phyloP scores from a whole-genome alignment of 2,113 vertebrate species.

The Microcebus griseorufus region DNA sequence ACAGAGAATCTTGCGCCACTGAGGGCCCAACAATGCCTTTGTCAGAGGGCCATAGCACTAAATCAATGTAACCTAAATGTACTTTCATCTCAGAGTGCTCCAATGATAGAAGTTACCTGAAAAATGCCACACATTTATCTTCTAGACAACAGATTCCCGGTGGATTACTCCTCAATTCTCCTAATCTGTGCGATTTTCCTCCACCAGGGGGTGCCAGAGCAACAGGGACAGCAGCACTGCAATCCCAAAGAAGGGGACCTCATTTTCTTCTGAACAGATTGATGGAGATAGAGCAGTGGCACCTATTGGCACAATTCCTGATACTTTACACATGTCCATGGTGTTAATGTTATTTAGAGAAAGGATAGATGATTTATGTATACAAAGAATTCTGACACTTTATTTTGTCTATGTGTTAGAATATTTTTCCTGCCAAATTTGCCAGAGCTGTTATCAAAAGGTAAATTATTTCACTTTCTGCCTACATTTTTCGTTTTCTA shows the following conservation, averaged over 20 bases:
- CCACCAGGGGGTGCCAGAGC: slow-evolving; percentile 61
- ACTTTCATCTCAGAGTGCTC: slow-evolving; percentile 28
- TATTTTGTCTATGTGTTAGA: neutral
- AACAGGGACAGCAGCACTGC: neutral
- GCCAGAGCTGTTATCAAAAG: neutral
- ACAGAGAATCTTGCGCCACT: neutral
- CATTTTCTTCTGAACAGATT: neutral
- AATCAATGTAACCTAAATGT: slow-evolving; percentile 45
- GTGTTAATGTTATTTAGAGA: neutral
- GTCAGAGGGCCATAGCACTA: slow-evolving; percentile 25
- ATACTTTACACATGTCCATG: neutral
- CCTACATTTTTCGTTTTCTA: neutral
- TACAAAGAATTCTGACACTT: neutral
- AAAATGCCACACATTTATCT: slow-evolving; percentile 60
- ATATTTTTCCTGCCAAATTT: neutral
- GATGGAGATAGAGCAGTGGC: neutral
- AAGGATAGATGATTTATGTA: neutral
- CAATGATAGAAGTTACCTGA: slow-evolving; percentile 30
- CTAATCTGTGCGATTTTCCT: neutral
- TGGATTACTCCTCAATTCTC: neutral
- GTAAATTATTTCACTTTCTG: neutral
- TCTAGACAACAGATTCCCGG: neutral
- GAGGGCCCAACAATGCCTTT: neutral
- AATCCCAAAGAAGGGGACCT: neutral
- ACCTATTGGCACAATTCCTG: neutral